Base-by-base conservation (phyloP, 2,888 invertebrate species). In the Noctua janthina region DNA sequence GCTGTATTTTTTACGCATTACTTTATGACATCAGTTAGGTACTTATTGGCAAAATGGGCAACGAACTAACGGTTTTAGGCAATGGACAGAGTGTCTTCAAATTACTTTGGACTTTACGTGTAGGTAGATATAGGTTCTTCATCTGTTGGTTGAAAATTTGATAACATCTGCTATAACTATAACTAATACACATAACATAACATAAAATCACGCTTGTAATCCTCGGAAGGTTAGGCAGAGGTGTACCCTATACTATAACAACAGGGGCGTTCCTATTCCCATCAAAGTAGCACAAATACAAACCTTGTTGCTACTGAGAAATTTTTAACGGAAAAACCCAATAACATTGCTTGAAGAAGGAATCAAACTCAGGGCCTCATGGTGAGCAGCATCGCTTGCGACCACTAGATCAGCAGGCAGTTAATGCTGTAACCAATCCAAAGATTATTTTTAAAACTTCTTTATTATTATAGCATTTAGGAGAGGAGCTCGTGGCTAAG, bases 1-100 rank as follows among this genome's bases (percentile, higher is more conserved):
- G 20, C 51, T 35, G 29, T 39, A 2, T 70, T 81, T 78, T 83
- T 84, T 83, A 56, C 3, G 39, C 11, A 29, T 64, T 54, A 49
- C 29, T 69, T 13, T 66, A 66, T 70, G 78, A 81, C 84, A 84
- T 81, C 78, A 81, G 64, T 70, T 51, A 49, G 39, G 76, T 75
- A 29, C 20, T 51, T 71, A 29, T 81, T 3, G 15, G n/a, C n/a
- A 43, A 70, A 69, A 76, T 69, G 23, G 51, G 62, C 56, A 39
- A 66, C 64, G 1, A 43, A 62, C 5, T 84, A 77, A 77, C 78
- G 81, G 81, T 69, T 76, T 13, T 29, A 56, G 54, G 29, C n/a
- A 51, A 17, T 43, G 7, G 13, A 10, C 51, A 62, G 8, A 29
- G 43, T 59, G 2, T 62, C 20, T n/a, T 4, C 4, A 17, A 72